These are phyloP conservation scores for Aldabrachelys gigantea DNA, from an alignment of 2,113 vertebrate genomes.

Conservation along the genomic window DNA sequence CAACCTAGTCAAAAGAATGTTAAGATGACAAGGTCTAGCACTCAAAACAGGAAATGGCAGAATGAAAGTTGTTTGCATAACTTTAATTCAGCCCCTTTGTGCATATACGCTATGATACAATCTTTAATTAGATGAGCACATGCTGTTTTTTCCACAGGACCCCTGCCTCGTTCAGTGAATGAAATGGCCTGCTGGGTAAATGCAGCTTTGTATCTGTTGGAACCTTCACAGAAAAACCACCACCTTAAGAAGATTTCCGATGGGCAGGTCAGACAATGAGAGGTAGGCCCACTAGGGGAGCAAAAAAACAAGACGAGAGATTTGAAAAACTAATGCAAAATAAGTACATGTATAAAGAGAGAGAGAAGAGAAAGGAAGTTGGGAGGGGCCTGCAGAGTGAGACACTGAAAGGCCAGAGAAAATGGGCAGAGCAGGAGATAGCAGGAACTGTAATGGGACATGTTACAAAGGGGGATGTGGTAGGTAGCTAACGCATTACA, in stretches of 20 bases:
- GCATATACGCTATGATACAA: neutral
- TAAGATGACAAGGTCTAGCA: neutral
- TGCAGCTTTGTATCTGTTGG: neutral
- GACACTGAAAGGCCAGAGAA: neutral
- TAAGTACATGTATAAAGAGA: neutral
- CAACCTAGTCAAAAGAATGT: neutral
- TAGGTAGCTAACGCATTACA: neutral
- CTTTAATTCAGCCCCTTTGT: conserved; percentile 18
- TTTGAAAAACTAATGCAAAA: neutral
- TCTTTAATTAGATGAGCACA: neutral
- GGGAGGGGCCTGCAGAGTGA: conserved; percentile 5
- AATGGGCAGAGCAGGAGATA: neutral
- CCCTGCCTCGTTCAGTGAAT: neutral
- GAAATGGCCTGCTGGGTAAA: conserved; percentile 5
- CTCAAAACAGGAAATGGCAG: neutral
- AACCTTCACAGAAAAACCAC: conserved; percentile 11
- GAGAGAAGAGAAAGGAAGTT: neutral
- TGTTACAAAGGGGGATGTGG: neutral
- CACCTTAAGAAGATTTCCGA: neutral
- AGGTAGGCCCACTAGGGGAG: neutral
- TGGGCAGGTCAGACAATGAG: neutral
- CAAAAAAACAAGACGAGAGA: neutral
- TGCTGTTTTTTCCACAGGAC: neutral
- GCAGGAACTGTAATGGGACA: neutral
- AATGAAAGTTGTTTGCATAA: conserved; percentile 11